These are phyloP conservation scores for Scolanthus callimorphus DNA, from an alignment of 92 coral and sea anemone genomes.

Conservation along the genomic window DNA sequence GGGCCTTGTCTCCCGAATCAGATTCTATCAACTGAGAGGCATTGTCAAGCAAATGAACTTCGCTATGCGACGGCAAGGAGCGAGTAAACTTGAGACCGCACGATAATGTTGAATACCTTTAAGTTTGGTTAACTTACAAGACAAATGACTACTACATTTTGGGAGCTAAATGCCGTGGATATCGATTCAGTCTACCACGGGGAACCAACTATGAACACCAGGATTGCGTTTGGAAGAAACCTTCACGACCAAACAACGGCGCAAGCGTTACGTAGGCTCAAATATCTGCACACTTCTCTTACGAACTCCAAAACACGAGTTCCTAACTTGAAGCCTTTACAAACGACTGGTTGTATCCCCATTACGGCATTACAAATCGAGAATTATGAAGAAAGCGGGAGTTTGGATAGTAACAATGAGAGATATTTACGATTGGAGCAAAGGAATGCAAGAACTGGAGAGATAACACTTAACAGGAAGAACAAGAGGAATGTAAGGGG, in stretches of 20 bases:
- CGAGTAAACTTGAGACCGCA: too few species aligned
- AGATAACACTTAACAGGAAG: neutral
- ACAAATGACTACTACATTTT: too few species aligned
- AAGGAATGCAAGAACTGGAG: conserved; percentile 17
- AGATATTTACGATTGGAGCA: conserved; percentile 43
- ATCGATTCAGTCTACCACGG: neutral
- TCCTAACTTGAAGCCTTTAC: conserved; percentile 13
- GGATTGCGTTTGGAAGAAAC: conserved; percentile 8
- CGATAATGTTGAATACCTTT: too few species aligned
- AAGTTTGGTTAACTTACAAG: too few species aligned
- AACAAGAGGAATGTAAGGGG: conserved; percentile 5
- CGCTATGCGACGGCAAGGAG: neutral
- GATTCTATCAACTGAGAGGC: neutral
- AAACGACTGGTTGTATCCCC: conserved; percentile 21
- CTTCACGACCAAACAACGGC: conserved; percentile 37
- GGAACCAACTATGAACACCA: conserved; percentile 14
- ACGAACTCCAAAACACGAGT: conserved; percentile 1
- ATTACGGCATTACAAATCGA: neutral
- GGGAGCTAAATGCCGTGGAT: neutral
- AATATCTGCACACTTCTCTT: conserved; percentile 79
- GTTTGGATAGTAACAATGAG: conserved; percentile 1
- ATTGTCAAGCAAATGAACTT: too few species aligned
- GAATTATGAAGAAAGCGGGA: conserved; percentile 7
- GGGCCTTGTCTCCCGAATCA: neutral
- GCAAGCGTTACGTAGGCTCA: conserved; percentile 71